Evolutionary conservation across 1,140 invertebrate genomes (phyloP).

Genomic region (Rhynchophorus ferrugineus): DNA sequence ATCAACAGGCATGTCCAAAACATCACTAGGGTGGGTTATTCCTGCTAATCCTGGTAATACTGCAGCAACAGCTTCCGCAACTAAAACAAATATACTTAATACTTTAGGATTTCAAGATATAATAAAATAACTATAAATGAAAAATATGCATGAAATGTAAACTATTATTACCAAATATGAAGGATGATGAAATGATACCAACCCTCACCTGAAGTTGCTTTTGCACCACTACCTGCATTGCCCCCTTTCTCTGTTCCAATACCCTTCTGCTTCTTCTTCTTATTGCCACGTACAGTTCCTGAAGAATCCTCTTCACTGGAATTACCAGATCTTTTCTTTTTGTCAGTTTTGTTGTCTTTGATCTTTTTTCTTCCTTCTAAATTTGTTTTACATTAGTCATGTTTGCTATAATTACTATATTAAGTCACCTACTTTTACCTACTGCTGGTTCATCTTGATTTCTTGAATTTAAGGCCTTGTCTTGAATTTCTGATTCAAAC

Average conservation of each 20-base stretch:
- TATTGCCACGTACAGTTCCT: slow-evolving; percentile 50
- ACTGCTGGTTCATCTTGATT: slow-evolving; percentile 51
- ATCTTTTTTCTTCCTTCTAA: slow-evolving; percentile 53
- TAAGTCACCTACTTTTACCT: slow-evolving; percentile 42
- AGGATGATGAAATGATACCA: slow-evolving; percentile 30
- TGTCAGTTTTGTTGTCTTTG: slow-evolving; percentile 47
- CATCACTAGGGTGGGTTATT: slow-evolving; percentile 78
- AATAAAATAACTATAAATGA: slow-evolving; percentile 4
- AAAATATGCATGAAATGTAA: not conserved
- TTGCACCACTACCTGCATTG: slow-evolving; percentile 28
- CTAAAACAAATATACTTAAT: slow-evolving; percentile 28
- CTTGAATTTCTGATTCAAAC: slow-evolving; percentile 95
- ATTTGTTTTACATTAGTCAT: not conserved
- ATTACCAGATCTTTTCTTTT: slow-evolving; percentile 55
- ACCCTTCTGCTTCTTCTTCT: slow-evolving; percentile 64
- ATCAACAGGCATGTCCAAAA: slow-evolving; percentile 96
- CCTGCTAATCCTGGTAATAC: slow-evolving; percentile 47
- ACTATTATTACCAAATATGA: slow-evolving; percentile 1
- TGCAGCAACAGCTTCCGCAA: slow-evolving; percentile 42
- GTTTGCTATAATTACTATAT: no score
- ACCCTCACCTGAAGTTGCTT: slow-evolving; percentile 37
- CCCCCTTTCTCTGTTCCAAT: slow-evolving; percentile 28
- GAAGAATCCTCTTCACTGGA: slow-evolving; percentile 55
- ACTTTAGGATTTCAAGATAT: not conserved
- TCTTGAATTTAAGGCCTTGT: slow-evolving; percentile 73